Percentiles rank a stretch among this genome's conserved stretches.
Evolutionary conservation across 2,888 invertebrate species (phyloP).

Genomic region (Ceraclea dissimilis): DNA sequence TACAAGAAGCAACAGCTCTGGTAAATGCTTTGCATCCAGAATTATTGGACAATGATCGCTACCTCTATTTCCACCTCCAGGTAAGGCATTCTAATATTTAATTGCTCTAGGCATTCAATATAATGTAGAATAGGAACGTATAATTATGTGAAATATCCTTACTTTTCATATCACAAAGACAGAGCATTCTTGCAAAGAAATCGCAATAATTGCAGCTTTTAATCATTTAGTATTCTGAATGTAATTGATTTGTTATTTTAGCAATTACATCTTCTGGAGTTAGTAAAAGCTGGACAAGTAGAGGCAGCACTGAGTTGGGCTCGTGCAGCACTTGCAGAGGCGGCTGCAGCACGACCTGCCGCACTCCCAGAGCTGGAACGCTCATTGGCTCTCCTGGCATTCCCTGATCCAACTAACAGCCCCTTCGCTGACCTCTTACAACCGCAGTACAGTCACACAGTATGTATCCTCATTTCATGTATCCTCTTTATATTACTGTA

Average conservation of each 20-base stretch:
- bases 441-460: slow-evolving; percentile 90
- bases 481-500: neutral
- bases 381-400: slow-evolving; percentile 89
- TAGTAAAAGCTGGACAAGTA: slow-evolving; percentile 75
- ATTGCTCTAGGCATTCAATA: no score
- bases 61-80: slow-evolving; percentile 92
- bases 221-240: no score
- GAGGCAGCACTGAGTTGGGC: slow-evolving; percentile 88
- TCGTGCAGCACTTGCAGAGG: slow-evolving; percentile 81
- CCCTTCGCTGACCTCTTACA: slow-evolving; percentile 93
- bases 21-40: slow-evolving; percentile 94
- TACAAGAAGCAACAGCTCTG: slow-evolving; percentile 87
- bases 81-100: slow-evolving; percentile 38
- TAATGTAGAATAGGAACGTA: no score
- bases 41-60: slow-evolving; percentile 88
- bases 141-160: no score
- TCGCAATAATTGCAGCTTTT: no score
- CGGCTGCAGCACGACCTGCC: slow-evolving; percentile 73
- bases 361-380: slow-evolving; percentile 78
- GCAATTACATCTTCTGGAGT: slow-evolving; percentile 84
- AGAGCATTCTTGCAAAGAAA: no score
- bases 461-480: slow-evolving; percentile 30
- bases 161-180: no score
- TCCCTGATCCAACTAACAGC: slow-evolving; percentile 90
- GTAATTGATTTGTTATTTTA: slow-evolving; percentile 36